Evolutionary conservation across 2,888 invertebrate species (phyloP), one percentile per base, ranked within the genome.

Genomic region (Thecophora atra): DNA sequence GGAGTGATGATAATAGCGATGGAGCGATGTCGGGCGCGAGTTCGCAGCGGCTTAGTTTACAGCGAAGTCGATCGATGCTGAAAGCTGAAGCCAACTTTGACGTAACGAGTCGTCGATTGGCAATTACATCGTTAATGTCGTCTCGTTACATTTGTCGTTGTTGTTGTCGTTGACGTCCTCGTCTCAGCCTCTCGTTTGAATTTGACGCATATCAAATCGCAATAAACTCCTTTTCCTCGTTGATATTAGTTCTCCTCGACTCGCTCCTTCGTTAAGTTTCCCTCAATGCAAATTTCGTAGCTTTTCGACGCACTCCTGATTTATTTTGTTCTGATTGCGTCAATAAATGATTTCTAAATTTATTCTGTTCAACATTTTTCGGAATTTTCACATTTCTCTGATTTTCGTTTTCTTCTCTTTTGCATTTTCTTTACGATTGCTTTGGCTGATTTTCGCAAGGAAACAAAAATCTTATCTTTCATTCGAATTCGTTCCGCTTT

Each of bases 111-210:
- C 56, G 63, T 52, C 70, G 70, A 70, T 70, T 63, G 70, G 58
- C 63, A 63, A 70, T 70, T 70, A 70, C 70, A 52, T 70, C 70
- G 63, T 70, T 70, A 51, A 69, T 60, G 58, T 60, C 58, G 37
- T 58, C 58, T 58, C 37, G 21, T 37, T 67, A 21, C 30, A 11
- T 24, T 17, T n/a, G 26, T 8, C 6, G 17, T 24, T 42, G 64
- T 13, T 58, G 37, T 44, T 19, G 26, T 26, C 21, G 60, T n/a
- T 21, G 42, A 1, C n/a, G n/a, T n/a, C n/a, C n/a, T n/a, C n/a
- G n/a, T n/a, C n/a, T n/a, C n/a, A n/a, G n/a, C n/a, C n/a, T n/a
- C n/a, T n/a, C n/a, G n/a, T n/a, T n/a, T n/a, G n/a, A n/a, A n/a
- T n/a, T n/a, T n/a, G n/a, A n/a, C n/a, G n/a, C n/a, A n/a, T n/a